phyloP scores from a whole-genome alignment of 2,113 vertebrate species.

The Desmodus rotundus region DNA sequence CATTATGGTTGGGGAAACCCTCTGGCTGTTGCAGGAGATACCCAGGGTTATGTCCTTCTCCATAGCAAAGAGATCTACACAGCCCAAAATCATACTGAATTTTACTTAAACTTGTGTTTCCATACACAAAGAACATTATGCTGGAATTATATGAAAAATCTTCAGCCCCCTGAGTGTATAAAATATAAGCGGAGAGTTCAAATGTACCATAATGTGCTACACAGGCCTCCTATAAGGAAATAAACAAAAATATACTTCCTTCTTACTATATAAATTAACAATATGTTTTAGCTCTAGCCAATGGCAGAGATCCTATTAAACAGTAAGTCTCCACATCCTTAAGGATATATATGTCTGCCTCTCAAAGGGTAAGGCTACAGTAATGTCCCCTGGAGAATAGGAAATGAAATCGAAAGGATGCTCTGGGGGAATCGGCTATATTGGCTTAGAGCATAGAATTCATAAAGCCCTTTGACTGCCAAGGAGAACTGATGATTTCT shows the following conservation, averaged over 20 bases:
- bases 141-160: background rate
- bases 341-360: conserved; percentile 62
- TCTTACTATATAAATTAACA: conserved; percentile 38
- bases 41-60: background rate
- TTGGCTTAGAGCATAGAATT: conserved; percentile 56
- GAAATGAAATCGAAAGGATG: conserved; percentile 68
- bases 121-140: background rate
- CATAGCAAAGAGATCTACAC: background rate
- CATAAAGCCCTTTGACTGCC: conserved; percentile 49
- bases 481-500: conserved; percentile 67
- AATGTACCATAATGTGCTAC: background rate
- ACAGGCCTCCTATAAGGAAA: background rate
- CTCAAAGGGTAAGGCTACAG: conserved; percentile 54
- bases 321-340: conserved; percentile 30
- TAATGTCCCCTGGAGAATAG: conserved; percentile 58
- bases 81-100: background rate
- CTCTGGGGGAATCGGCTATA: conserved; percentile 45
- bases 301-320: conserved; percentile 61
- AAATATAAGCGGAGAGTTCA: background rate
- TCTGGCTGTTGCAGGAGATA: background rate
- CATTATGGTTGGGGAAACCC: too few relatives aligned
- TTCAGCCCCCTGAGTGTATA: background rate
- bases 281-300: conserved; percentile 27
- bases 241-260: background rate
- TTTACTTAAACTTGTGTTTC: background rate